Conservation (phyloP, 2,888 invertebrate genomes). For the Clivina fossor region DNA sequence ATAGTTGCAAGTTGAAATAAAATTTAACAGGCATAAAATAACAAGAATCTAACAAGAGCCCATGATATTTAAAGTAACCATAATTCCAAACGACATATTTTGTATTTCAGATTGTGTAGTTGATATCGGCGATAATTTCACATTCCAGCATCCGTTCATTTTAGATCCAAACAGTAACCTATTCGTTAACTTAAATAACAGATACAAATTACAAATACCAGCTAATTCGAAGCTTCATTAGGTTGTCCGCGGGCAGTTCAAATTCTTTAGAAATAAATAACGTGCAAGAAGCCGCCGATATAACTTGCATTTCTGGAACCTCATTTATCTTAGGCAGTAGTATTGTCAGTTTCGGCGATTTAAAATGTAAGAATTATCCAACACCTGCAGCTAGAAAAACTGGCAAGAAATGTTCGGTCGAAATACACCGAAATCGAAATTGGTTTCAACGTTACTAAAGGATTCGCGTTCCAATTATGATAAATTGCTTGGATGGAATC, state of each 20-base stretch:
- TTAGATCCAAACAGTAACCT: constrained; percentile 34
- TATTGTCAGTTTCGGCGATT: constrained; percentile 53
- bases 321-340: too few relatives aligned
- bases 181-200: constrained; percentile 17
- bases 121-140: constrained; percentile 42
- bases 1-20: too few relatives aligned
- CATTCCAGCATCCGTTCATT: constrained; percentile 46
- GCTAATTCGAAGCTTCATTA: too few relatives aligned
- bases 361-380: constrained; percentile 54
- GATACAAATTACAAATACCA: too few relatives aligned
- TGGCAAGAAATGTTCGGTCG: constrained; percentile 51
- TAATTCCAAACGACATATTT: too few relatives aligned
- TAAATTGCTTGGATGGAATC: constrained; percentile 59
- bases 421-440: constrained; percentile 56
- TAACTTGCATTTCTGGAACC: constrained; percentile 43
- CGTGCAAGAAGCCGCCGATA: constrained; percentile 17
- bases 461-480: constrained; percentile 55
- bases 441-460: constrained; percentile 55
- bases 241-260: constrained; percentile 11
- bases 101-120: constrained; percentile 41
- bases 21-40: too few relatives aligned
- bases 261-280: constrained; percentile 13
- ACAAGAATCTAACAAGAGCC: too few relatives aligned
- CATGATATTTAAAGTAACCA: too few relatives aligned
- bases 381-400: constrained; percentile 53